These are phyloP conservation scores for Polypterus senegalus DNA, from an alignment of 2,113 vertebrate species.

Conservation along the genomic window DNA sequence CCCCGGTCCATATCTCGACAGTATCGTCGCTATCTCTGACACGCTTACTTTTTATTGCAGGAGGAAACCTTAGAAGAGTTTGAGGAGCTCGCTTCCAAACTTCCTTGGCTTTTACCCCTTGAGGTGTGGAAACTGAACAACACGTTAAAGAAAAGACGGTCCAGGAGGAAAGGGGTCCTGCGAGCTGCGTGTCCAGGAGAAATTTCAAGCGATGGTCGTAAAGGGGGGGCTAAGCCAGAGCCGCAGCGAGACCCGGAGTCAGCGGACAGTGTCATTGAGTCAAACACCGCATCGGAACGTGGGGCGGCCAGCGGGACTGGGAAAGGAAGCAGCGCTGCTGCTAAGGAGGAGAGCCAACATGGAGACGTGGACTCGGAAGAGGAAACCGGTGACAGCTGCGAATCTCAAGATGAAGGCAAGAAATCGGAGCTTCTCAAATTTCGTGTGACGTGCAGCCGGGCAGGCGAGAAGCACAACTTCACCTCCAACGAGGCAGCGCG, in stretches of 20 bases:
- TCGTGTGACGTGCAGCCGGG: slow-evolving; percentile 84
- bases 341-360: slow-evolving; percentile 11
- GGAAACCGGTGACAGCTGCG: slow-evolving; percentile 3
- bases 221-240: slow-evolving; percentile 6
- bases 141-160: slow-evolving; percentile 77
- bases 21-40: too few relatives aligned
- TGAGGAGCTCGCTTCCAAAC: slow-evolving; percentile 63
- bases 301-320: background rate
- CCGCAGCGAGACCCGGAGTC: slow-evolving; percentile 17
- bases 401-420: slow-evolving; percentile 23
- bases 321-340: background rate
- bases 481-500: slow-evolving; percentile 87
- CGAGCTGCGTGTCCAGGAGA: slow-evolving; percentile 15
- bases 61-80: slow-evolving; percentile 77
- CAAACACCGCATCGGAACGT: background rate
- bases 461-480: slow-evolving; percentile 86
- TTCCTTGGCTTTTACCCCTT: slow-evolving; percentile 72
- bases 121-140: slow-evolving; percentile 81
- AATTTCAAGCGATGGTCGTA: slow-evolving; percentile 13
- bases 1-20: too few relatives aligned
- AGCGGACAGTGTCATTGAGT: background rate
- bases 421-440: slow-evolving; percentile 53
- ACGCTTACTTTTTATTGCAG: slow-evolving; percentile 35
- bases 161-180: slow-evolving; percentile 48
- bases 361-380: slow-evolving; percentile 11